Percentiles rank a stretch among this genome's conserved stretches.
These are phyloP conservation scores for Dufourea novaeangliae DNA, from an alignment of 1,140 invertebrate genomes.

Conservation along the genomic window DNA sequence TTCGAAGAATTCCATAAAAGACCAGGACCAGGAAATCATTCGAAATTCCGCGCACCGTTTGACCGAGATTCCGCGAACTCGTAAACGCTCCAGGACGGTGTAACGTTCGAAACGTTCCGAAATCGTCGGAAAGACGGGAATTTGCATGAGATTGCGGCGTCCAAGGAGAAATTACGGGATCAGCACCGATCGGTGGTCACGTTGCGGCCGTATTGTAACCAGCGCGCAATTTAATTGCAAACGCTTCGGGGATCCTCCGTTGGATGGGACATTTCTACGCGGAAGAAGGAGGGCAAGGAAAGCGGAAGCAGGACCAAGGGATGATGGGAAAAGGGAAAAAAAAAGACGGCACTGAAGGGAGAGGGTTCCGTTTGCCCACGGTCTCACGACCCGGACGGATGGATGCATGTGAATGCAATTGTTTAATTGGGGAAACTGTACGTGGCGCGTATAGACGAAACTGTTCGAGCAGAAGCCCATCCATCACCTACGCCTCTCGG, in stretches of 20 bases:
- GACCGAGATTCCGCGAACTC: slow-evolving; percentile 4
- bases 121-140: neutral
- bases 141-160: slow-evolving; percentile 32
- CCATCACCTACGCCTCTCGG: slow-evolving; percentile 66
- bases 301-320: slow-evolving; percentile 16
- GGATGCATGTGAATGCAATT: slow-evolving; percentile 75
- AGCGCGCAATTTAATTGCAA: slow-evolving; percentile 58
- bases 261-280: slow-evolving; percentile 22
- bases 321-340: slow-evolving; percentile 13
- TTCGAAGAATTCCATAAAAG: too few species aligned
- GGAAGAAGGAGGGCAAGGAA: slow-evolving; percentile 21
- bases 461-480: slow-evolving; percentile 67
- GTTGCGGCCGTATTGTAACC: slow-evolving; percentile 58
- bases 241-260: slow-evolving; percentile 42
- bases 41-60: neutral
- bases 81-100: neutral
- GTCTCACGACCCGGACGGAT: slow-evolving; percentile 53
- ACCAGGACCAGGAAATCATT: neutral
- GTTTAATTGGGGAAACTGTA: slow-evolving; percentile 75
- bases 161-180: slow-evolving; percentile 49
- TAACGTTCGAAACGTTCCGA: neutral
- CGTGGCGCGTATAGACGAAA: slow-evolving; percentile 65
- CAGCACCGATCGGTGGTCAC: slow-evolving; percentile 57
- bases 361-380: slow-evolving; percentile 39
- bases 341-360: slow-evolving; percentile 1